A percentile compares a stretch with the other conserved stretches of the same genome.
phyloP scores from a whole-genome alignment of 2,113 vertebrate genomes.

The Irena cyanogastra region DNA sequence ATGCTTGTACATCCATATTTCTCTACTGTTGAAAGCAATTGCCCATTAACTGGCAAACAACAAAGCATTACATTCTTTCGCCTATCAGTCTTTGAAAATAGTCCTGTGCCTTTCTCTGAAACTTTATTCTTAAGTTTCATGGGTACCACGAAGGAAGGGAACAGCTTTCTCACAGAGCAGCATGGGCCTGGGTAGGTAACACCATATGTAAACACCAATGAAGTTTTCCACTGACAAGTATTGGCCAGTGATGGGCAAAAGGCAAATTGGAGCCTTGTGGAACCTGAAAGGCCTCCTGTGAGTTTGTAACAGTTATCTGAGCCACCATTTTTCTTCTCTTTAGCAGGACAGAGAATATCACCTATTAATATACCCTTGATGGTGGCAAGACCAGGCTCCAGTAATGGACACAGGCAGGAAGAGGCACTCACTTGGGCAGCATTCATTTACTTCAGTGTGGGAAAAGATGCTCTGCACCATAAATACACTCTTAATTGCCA shows the following conservation, averaged over 20 bases:
- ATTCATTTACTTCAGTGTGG: neutral
- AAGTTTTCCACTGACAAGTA: neutral
- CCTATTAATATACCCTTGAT: neutral
- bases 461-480: neutral
- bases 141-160: neutral
- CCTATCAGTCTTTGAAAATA: neutral
- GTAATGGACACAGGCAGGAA: neutral
- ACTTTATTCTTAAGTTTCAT: neutral
- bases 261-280: neutral
- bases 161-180: neutral
- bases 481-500: conserved; percentile 3
- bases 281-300: neutral
- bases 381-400: neutral
- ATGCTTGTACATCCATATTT: neutral
- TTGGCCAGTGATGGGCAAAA: neutral
- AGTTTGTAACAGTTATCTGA: neutral
- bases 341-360: neutral
- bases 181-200: neutral
- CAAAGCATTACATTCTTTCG: neutral
- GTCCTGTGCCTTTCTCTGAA: neutral
- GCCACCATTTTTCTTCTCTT: neutral
- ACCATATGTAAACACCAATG: too few species aligned
- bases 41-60: neutral
- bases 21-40: neutral
- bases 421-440: neutral